phyloP scores from a whole-genome alignment of 2,113 vertebrate genomes.

The Delphinapterus leucas region DNA sequence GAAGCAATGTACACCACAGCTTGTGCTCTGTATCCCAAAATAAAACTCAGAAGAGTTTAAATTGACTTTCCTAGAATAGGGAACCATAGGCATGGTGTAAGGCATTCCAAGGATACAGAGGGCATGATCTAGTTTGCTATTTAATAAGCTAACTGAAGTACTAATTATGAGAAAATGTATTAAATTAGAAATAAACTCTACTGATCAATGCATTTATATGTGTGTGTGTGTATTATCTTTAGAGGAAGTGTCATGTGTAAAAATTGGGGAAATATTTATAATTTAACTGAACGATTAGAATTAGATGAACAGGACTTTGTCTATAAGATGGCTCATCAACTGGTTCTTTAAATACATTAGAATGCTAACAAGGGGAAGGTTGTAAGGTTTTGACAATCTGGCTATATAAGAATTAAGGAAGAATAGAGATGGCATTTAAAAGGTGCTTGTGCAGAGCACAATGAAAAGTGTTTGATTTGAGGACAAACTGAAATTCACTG shows the following conservation, averaged over 20 bases:
- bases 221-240: background rate
- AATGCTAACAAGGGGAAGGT: background rate
- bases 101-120: background rate
- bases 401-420: background rate
- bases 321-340: background rate
- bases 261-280: background rate
- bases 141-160: background rate
- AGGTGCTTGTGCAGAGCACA: background rate
- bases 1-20: background rate
- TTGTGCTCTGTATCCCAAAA: background rate
- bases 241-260: background rate
- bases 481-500: background rate
- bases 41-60: background rate
- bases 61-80: background rate
- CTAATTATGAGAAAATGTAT: background rate
- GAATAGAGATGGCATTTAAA: background rate
- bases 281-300: background rate
- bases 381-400: background rate
- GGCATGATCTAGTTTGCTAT: background rate
- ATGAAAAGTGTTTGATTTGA: background rate
- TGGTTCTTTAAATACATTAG: background rate
- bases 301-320: background rate
- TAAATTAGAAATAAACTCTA: background rate
- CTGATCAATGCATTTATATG: background rate
- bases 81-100: background rate